Evolutionary conservation across 1,140 invertebrate genomes (phyloP), one percentile per base, ranked within the genome.

Genomic region (Hyles euphorbiae): DNA sequence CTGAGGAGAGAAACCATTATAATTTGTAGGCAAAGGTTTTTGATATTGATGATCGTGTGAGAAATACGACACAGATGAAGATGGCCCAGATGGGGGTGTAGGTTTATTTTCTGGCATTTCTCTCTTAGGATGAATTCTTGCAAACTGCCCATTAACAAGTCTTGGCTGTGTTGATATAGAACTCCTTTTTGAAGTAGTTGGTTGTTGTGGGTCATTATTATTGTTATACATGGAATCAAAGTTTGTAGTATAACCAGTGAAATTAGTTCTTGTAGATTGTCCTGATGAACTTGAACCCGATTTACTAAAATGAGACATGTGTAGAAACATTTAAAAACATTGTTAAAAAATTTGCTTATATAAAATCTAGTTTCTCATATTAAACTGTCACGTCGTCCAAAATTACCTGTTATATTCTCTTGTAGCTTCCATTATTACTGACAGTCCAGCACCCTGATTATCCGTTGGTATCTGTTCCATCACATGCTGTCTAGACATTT

Each of bases 391-490:
- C 22, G 2, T 22, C 22, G 22, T 11, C 5, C 8, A 5, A 48
- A 48, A 10, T 48, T 69, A 88, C 86, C 86, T 88, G 59, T 80
- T 88, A 61, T 78, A 88, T 68, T 88, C 86, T 44, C 86, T 75
- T 5, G 89, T 89, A n/a, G 89, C 87, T 70, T 90, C 89, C 89
- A 90, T 89, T 33, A 90, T 89, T 40, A 84, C 78, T 11, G 87
- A 90, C 5, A 90, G 72, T 22, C 79, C 85, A 34, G 58, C 73
- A 0, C 78, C 84, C 58, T 85, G 83, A 60, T 79, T 79, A 55
- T 80, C 84, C 22, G 78, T 86, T 5, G 64, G 36, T 71, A 65
- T 85, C 65, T 81, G 85, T 34, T 83, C 80, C 45, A 70, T 61
- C 5, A 56, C 62, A 53, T 73, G 67, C n/a, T 70, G 81, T 60